Evolutionary conservation across 2,797 vertebrate genomes (phyloP).

Genomic region (Craterocephalus amniculus): DNA sequence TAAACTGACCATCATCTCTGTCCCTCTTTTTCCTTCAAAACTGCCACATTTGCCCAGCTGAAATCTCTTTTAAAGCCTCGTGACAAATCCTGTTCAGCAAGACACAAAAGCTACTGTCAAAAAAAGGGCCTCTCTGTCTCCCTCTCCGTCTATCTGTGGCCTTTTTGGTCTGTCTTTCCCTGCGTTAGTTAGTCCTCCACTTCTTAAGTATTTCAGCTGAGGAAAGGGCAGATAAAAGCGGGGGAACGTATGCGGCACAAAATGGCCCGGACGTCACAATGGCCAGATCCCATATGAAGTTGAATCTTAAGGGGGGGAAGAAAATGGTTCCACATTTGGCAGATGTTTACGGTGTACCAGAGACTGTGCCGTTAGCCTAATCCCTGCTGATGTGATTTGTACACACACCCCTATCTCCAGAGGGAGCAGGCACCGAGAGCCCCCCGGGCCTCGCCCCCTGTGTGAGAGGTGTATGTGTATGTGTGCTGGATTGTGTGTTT

Average conservation of each 20-base stretch:
- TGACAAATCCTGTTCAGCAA: conserved; percentile 84
- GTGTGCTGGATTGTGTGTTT: conserved; percentile 62
- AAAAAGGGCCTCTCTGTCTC: conserved; percentile 73
- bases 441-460: conserved; percentile 59
- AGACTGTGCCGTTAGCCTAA: conserved; percentile 86
- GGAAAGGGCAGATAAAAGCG: conserved; percentile 78
- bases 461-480: conserved; percentile 39
- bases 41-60: conserved; percentile 80
- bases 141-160: conserved; percentile 45
- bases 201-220: conserved; percentile 81
- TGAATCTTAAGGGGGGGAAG: conserved; percentile 64
- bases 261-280: conserved; percentile 79
- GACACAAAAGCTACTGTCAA: conserved; percentile 83
- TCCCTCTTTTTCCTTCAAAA: conserved; percentile 78
- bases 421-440: conserved; percentile 78
- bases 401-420: conserved; percentile 85
- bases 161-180: conserved; percentile 66
- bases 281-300: conserved; percentile 79
- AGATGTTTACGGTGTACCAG: conserved; percentile 84
- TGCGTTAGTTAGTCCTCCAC: conserved; percentile 78
- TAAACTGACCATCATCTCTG: conserved; percentile 80
- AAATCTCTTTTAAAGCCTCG: conserved; percentile 84
- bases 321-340: conserved; percentile 85
- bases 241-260: conserved; percentile 63
- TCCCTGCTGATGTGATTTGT: conserved; percentile 89